Evolutionary conservation across 2,888 invertebrate genomes (phyloP).

Genomic region (Cheilosia impressa): DNA sequence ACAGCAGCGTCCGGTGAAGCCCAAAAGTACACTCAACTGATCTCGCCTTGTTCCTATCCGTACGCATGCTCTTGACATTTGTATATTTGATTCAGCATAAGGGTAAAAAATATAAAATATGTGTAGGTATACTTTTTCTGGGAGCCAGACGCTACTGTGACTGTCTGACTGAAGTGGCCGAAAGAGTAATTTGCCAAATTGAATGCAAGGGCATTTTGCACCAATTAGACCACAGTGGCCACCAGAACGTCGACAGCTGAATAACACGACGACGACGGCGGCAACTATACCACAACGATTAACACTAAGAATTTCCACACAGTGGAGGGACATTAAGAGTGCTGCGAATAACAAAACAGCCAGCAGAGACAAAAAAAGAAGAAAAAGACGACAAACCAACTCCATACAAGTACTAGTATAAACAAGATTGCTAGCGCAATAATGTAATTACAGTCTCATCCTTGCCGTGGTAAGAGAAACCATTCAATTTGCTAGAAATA

Average conservation of each 20-base stretch:
- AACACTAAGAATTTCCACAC: slow-evolving; percentile 40
- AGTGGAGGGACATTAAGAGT: slow-evolving; percentile 41
- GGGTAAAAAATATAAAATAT: slow-evolving; percentile 13
- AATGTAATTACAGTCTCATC: slow-evolving; percentile 66
- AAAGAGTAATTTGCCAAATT: slow-evolving; percentile 69
- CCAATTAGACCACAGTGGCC: slow-evolving; percentile 60
- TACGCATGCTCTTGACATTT: not conserved
- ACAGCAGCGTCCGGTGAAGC: slow-evolving; percentile 1
- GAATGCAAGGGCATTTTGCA: slow-evolving; percentile 67
- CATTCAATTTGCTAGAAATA: slow-evolving; percentile 53
- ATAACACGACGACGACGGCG: slow-evolving; percentile 5
- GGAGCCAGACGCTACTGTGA: slow-evolving; percentile 3
- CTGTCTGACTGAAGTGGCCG: slow-evolving; percentile 20
- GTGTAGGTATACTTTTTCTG: slow-evolving; percentile 21
- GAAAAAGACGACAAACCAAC: not conserved
- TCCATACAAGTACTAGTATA: slow-evolving; percentile 19
- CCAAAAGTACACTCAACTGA: not conserved
- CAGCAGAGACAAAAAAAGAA: not conserved
- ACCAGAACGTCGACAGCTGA: slow-evolving; percentile 30
- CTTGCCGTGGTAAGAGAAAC: slow-evolving; percentile 18
- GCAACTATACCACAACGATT: slow-evolving; percentile 40
- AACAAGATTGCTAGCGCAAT: slow-evolving; percentile 37
- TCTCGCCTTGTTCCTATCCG: not conserved
- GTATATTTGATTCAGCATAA: slow-evolving; percentile 24
- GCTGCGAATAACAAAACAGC: slow-evolving; percentile 30